phyloP scores from a whole-genome alignment of 2,888 invertebrate genomes.

The Agrilus mali region DNA sequence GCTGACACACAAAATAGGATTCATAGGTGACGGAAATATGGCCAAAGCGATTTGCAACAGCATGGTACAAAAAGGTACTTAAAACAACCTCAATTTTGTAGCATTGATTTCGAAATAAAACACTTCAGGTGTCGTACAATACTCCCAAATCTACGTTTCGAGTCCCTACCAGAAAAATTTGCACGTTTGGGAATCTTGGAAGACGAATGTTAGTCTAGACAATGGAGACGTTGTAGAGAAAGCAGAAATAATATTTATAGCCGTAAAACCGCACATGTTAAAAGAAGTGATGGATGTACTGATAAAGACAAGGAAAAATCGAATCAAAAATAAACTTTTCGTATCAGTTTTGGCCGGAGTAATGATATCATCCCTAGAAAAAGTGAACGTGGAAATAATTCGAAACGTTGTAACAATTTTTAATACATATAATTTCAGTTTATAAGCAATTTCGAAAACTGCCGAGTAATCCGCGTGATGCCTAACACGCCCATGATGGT shows the following conservation, averaged over 20 bases:
- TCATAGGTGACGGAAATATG: slow-evolving; percentile 88
- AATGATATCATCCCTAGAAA: slow-evolving; percentile 45
- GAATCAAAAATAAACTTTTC: slow-evolving; percentile 42
- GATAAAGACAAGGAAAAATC: slow-evolving; percentile 20
- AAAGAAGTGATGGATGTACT: slow-evolving; percentile 35
- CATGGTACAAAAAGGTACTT: slow-evolving; percentile 52
- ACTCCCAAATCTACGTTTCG: slow-evolving; percentile 57
- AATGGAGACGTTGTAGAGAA: slow-evolving; percentile 52
- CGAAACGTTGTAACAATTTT: slow-evolving; percentile 1
- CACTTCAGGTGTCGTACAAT: slow-evolving; percentile 45
- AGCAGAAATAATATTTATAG: slow-evolving; percentile 67
- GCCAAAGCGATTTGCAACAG: slow-evolving; percentile 68
- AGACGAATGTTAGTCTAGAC: slow-evolving; percentile 45
- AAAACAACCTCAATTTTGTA: background rate
- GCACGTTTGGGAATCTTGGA: slow-evolving; percentile 49
- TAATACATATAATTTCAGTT: slow-evolving; percentile 1
- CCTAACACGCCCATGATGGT: slow-evolving; percentile 80
- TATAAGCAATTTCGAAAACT: slow-evolving; percentile 19
- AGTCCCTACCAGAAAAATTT: slow-evolving; percentile 57
- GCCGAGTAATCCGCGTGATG: slow-evolving; percentile 60
- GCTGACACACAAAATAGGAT: slow-evolving; percentile 47
- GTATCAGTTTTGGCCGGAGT: slow-evolving; percentile 79
- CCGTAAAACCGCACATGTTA: slow-evolving; percentile 80
- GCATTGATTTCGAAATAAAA: background rate
- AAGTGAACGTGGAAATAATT: slow-evolving; percentile 33